A percentile compares a stretch with the other conserved stretches of the same genome.
phyloP scores from a whole-genome alignment of 1,140 invertebrate species.

The Asobara japonica region DNA sequence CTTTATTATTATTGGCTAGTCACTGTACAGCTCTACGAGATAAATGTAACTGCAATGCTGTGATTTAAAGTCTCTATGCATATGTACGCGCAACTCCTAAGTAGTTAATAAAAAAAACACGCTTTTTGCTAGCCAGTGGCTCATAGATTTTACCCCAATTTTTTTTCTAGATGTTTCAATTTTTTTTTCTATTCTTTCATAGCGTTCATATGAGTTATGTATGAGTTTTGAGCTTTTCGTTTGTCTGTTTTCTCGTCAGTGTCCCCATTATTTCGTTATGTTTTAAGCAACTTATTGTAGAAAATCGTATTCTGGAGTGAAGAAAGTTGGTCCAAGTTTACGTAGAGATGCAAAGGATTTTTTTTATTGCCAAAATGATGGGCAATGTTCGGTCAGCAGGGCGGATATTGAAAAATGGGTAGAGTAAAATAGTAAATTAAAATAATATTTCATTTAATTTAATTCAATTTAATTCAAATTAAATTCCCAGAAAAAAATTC shows the following conservation, averaged over 20 bases:
- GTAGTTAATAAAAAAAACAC: conserved; percentile 37
- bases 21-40: conserved; percentile 62
- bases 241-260: not conserved
- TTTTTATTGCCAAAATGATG: not conserved
- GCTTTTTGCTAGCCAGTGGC: not conserved
- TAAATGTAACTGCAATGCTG: conserved; percentile 59
- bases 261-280: too few relatives aligned
- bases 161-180: not conserved
- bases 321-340: too few relatives aligned
- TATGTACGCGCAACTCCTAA: conserved; percentile 59
- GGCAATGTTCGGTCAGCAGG: too few relatives aligned
- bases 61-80: conserved; percentile 64
- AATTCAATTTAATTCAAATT: too few relatives aligned
- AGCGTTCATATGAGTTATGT: not conserved
- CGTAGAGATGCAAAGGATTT: not conserved
- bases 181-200: not conserved
- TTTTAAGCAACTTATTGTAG: too few relatives aligned
- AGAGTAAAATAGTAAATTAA: too few relatives aligned
- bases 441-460: too few relatives aligned
- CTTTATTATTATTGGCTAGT: conserved; percentile 61
- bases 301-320: too few relatives aligned
- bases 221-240: not conserved
- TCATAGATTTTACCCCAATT: not conserved
- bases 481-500: too few relatives aligned
- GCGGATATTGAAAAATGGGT: too few relatives aligned